phyloP scores from a whole-genome alignment of 2,888 invertebrate genomes.

The Andrena bucephala region DNA sequence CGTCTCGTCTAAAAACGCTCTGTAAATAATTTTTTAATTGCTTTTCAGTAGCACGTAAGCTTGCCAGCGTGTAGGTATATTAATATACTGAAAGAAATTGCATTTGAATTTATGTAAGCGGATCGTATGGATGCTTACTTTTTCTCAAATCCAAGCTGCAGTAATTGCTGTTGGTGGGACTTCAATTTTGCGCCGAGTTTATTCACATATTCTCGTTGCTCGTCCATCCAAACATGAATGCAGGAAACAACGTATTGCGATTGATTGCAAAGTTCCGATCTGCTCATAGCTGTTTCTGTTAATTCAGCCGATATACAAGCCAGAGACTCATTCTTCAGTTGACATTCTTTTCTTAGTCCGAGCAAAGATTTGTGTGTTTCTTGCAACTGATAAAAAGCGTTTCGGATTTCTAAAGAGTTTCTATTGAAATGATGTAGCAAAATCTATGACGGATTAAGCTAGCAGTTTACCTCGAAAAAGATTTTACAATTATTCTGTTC shows the following conservation, averaged over 20 bases:
- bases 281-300: conserved; percentile 74
- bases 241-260: conserved; percentile 77
- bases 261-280: conserved; percentile 79
- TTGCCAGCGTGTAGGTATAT: neutral
- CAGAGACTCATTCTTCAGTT: conserved; percentile 75
- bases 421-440: neutral
- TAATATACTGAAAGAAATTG: neutral
- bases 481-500: conserved; percentile 76
- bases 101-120: neutral
- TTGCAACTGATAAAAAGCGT: conserved; percentile 71
- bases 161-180: conserved; percentile 75
- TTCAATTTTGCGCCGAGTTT: conserved; percentile 71
- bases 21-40: conserved; percentile 60
- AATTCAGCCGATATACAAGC: conserved; percentile 78
- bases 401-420: neutral
- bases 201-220: conserved; percentile 73
- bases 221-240: conserved; percentile 79
- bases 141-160: conserved; percentile 75
- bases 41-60: neutral
- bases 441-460: neutral
- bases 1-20: conserved; percentile 71
- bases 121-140: conserved; percentile 67
- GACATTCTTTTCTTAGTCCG: conserved; percentile 77
- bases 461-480: conserved; percentile 72
- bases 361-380: conserved; percentile 76